Percentiles rank a stretch among this genome's conserved stretches.
phyloP scores from a whole-genome alignment of 2,888 invertebrate species.

The Lordiphosa andalusiaca region DNA sequence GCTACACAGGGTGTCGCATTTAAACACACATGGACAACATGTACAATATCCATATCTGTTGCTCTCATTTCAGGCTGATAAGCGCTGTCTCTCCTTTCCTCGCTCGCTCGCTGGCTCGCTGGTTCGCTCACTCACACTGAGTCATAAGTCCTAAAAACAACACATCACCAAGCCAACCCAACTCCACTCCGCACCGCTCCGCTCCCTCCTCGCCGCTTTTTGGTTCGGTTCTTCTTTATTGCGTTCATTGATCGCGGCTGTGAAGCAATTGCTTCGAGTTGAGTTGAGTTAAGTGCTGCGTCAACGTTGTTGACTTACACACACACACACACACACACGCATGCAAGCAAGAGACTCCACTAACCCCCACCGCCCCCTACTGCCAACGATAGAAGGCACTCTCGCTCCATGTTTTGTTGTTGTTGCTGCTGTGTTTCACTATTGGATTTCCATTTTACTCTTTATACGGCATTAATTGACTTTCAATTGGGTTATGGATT shows the following conservation, averaged over 20 bases:
- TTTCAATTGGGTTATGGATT: slow-evolving; percentile 75
- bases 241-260: slow-evolving; percentile 66
- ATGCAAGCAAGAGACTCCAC: slow-evolving; percentile 9
- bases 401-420: slow-evolving; percentile 57
- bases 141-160: slow-evolving; percentile 63
- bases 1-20: slow-evolving; percentile 60
- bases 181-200: slow-evolving; percentile 31
- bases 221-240: slow-evolving; percentile 34
- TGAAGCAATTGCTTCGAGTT: slow-evolving; percentile 57
- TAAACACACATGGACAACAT: slow-evolving; percentile 28
- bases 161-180: slow-evolving; percentile 41
- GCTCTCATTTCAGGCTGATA: slow-evolving; percentile 58
- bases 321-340: slow-evolving; percentile 19
- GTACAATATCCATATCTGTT: slow-evolving; percentile 17
- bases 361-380: slow-evolving; percentile 18
- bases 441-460: slow-evolving; percentile 64
- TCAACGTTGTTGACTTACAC: slow-evolving; percentile 70
- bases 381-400: slow-evolving; percentile 36
- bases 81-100: slow-evolving; percentile 29
- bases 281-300: slow-evolving; percentile 64
- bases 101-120: slow-evolving; percentile 1
- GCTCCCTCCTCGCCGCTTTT: slow-evolving; percentile 2
- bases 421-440: slow-evolving; percentile 48
- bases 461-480: slow-evolving; percentile 68
- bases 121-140: slow-evolving; percentile 38